Base-by-base conservation (phyloP, 1,140 invertebrate species). In the Papilio machaon region DNA sequence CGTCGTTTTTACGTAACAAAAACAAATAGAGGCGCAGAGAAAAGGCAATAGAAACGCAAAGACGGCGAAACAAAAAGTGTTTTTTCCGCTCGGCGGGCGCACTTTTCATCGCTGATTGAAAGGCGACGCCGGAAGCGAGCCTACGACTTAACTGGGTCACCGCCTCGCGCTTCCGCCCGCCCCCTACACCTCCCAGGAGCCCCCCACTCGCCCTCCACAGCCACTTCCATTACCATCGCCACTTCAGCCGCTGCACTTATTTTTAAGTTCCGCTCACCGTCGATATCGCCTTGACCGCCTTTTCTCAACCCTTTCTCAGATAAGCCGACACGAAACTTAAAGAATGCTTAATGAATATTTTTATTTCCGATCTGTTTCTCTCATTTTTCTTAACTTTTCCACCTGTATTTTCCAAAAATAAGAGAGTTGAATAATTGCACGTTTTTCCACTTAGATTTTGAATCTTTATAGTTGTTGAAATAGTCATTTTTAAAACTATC, bases 81-180 rank as follows among this genome's bases (percentile, higher is more conserved):
- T 84, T 84, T 84, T 82, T 81, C 80, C 82, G 82, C 82, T 83
- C 80, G 77, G 82, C 77, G 78, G 80, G 83, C 84, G 81, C 81
- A 83, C 81, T 84, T 87, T 87, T 83, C 75, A 83, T 81, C 84
- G 79, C 76, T 83, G 84, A 87, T 84, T 85, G 86, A 87, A 87
- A 82, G 84, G 73, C 81, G 58, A 82, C 73, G 83, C 80, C 83
- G 86, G 83, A 85, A 83, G 84, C 80, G 73, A 78, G 80, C 85
- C 73, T 84, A 81, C 82, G 82, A 74, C 38, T 70, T 81, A 87
- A 84, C 84, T 87, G 83, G 86, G 86, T 87, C 86, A 83, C 79
- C 78, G 76, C 81, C 76, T 80, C 79, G 60, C 77, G 73, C 82
- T 67, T 73, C 73, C 77, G 73, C 79, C 67, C 77, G 47, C 82